Evolutionary conservation across 2,797 vertebrate species (phyloP).

Genomic region (Taeniopygia guttata): DNA sequence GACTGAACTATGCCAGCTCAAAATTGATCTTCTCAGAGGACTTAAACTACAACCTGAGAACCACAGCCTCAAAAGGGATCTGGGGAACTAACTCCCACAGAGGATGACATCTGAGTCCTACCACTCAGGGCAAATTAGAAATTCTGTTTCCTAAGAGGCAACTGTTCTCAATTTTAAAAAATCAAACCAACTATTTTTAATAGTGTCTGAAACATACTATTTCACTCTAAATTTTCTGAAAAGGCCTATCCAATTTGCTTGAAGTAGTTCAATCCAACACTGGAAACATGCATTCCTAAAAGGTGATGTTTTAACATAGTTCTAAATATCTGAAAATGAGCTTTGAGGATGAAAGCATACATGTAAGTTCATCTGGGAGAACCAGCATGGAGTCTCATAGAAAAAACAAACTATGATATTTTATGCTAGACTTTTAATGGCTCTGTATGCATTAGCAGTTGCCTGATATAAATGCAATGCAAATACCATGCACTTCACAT

Average conservation of each 20-base stretch:
- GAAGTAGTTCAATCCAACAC: neutral
- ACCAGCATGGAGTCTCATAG: neutral
- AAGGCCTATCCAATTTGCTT: conserved; percentile 28
- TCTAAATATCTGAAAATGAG: conserved; percentile 53
- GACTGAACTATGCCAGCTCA: neutral
- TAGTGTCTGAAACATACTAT: neutral
- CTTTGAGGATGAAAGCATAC: conserved; percentile 9
- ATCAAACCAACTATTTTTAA: neutral
- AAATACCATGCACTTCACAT: conserved; percentile 25
- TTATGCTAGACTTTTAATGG: conserved; percentile 26
- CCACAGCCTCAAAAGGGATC: neutral
- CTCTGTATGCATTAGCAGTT: conserved; percentile 23
- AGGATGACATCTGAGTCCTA: neutral
- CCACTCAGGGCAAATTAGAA: neutral
- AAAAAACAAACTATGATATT: conserved; percentile 1
- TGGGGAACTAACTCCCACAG: neutral
- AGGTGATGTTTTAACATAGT: conserved; percentile 47
- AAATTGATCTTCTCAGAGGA: neutral
- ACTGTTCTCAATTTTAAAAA: conserved; percentile 27
- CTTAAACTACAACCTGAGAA: neutral
- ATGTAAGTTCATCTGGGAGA: conserved; percentile 19
- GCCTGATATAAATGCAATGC: conserved; percentile 36
- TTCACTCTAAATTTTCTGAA: conserved; percentile 23
- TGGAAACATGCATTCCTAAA: conserved; percentile 35
- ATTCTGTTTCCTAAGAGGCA: conserved; percentile 19